phyloP scores from a whole-genome alignment of 30 jellyfish, hydroid and myxozoan genomes.

The Rhopilema esculentum region DNA sequence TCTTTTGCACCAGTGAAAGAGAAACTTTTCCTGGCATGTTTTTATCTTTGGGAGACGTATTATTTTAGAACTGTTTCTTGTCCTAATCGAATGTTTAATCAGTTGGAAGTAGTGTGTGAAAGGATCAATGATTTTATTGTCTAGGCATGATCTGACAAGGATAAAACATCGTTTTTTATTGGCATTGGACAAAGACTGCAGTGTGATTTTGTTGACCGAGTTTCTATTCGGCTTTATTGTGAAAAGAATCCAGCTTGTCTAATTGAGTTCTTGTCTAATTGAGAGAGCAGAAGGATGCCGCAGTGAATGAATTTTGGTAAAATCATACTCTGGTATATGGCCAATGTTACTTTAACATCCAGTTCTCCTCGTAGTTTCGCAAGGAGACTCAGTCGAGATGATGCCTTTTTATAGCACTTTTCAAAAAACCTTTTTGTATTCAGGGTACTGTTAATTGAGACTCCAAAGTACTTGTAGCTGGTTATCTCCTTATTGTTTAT shows the following conservation, averaged over 20 bases:
- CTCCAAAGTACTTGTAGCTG: slow-evolving; percentile 42
- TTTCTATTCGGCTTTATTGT: slow-evolving; percentile 43
- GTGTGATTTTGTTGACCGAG: slow-evolving; percentile 60
- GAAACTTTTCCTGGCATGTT: neutral
- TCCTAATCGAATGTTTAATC: slow-evolving; percentile 28
- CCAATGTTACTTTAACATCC: slow-evolving; percentile 3
- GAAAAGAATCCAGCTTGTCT: slow-evolving; percentile 41
- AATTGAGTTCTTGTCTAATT: slow-evolving; percentile 20
- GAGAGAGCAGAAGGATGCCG: slow-evolving; percentile 55
- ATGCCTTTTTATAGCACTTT: slow-evolving; percentile 50
- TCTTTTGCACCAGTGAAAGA: slow-evolving; percentile 2
- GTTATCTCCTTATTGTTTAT: slow-evolving; percentile 19
- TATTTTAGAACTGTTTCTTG: slow-evolving; percentile 38
- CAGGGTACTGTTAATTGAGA: slow-evolving; percentile 39
- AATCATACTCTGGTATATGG: slow-evolving; percentile 29
- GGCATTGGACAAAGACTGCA: slow-evolving; percentile 61
- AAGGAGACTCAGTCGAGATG: slow-evolving; percentile 17
- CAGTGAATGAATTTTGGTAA: slow-evolving; percentile 49
- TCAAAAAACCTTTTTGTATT: slow-evolving; percentile 49
- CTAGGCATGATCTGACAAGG: slow-evolving; percentile 39
- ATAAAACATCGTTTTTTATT: no score
- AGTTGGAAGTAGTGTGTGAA: slow-evolving; percentile 46
- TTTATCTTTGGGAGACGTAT: slow-evolving; percentile 52
- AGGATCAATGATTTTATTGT: slow-evolving; percentile 44
- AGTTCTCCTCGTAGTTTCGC: slow-evolving; percentile 20